Conservation (phyloP, 2,113 vertebrate species). For the Sigmodon hispidus region DNA sequence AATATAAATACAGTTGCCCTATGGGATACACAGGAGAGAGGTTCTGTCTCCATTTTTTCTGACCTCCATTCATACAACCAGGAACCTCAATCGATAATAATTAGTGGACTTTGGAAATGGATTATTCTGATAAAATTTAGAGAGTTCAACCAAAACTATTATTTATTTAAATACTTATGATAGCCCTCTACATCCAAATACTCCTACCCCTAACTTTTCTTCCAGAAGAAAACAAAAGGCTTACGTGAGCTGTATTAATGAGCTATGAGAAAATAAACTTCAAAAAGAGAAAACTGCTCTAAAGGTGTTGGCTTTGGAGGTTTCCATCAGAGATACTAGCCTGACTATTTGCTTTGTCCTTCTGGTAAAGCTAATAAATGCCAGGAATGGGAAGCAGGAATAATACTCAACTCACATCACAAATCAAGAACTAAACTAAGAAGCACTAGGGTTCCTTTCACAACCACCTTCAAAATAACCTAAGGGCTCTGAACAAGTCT, state of each 20-base stretch:
- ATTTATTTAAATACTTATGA: background rate
- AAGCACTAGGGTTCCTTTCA: background rate
- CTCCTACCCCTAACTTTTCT: background rate
- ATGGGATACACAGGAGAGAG: background rate
- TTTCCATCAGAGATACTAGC: background rate
- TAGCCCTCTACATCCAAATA: background rate
- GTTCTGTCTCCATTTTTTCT: background rate
- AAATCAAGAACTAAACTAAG: background rate
- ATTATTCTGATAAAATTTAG: background rate
- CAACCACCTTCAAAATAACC: background rate
- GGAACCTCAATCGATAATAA: background rate
- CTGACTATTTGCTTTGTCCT: background rate
- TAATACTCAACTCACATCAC: background rate
- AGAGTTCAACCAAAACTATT: background rate
- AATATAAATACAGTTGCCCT: background rate
- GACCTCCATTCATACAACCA: background rate
- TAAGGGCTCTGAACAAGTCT: background rate
- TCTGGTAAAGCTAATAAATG: background rate
- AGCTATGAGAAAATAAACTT: background rate
- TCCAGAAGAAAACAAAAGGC: conserved; percentile 23
- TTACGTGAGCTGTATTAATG: background rate
- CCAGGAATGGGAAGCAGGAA: background rate
- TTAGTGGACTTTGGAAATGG: background rate
- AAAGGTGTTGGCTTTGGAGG: background rate
- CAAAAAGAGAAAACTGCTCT: background rate